phyloP scores from a whole-genome alignment of 2,797 vertebrate genomes.

The Spizella passerina region DNA sequence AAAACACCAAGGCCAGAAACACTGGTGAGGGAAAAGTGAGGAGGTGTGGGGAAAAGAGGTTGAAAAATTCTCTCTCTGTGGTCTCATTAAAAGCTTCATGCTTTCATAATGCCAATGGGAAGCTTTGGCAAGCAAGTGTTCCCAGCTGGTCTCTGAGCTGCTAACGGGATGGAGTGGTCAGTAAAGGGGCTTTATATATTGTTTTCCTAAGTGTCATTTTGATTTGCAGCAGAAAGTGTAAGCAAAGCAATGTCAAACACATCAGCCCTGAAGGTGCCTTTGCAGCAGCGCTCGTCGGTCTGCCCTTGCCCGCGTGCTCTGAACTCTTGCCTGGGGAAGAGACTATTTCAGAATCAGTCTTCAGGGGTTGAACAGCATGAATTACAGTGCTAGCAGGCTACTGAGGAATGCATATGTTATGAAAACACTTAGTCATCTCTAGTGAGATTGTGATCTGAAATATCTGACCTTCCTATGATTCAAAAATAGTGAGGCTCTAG shows the following conservation, averaged over 20 bases:
- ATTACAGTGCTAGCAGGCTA: neutral
- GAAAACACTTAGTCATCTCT: slow-evolving; percentile 25
- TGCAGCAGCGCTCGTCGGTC: neutral
- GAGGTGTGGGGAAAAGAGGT: neutral
- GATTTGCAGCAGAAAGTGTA: slow-evolving; percentile 4
- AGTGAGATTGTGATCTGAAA: neutral
- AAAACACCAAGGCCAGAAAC: neutral
- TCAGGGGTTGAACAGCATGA: neutral
- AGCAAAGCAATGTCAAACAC: slow-evolving; percentile 29
- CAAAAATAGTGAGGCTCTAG: neutral
- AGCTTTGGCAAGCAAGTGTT: neutral
- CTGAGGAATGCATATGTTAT: neutral
- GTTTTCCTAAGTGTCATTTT: slow-evolving; percentile 16
- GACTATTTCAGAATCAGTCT: slow-evolving; percentile 10
- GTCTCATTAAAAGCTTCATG: neutral
- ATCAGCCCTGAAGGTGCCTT: slow-evolving; percentile 11
- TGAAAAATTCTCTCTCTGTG: neutral
- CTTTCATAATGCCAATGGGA: neutral
- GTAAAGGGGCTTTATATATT: slow-evolving; percentile 9
- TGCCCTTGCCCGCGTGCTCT: slow-evolving; percentile 30
- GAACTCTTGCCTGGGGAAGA: slow-evolving; percentile 20
- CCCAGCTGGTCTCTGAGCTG: slow-evolving; percentile 37
- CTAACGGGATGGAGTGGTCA: neutral
- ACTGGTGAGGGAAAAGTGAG: neutral
- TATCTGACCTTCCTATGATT: neutral